These are phyloP conservation scores for Heterotilapia buettikoferi DNA, from an alignment of 2,113 vertebrate genomes.

Conservation along the genomic window DNA sequence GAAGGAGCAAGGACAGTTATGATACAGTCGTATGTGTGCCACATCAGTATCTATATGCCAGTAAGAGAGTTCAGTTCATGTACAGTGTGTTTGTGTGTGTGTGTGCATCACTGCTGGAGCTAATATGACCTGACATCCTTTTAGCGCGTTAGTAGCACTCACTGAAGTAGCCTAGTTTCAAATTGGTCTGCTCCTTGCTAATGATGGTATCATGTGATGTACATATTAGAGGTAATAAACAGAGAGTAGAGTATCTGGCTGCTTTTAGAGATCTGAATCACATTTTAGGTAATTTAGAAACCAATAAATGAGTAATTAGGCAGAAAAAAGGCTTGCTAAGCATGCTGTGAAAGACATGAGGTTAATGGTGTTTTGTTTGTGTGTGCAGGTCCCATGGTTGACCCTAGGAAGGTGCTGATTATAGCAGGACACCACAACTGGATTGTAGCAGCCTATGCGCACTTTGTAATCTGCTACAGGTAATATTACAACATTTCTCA, in stretches of 20 bases:
- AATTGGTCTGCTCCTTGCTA: not conserved
- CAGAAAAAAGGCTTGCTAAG: not conserved
- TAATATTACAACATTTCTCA: slow-evolving; percentile 39
- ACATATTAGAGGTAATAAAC: not conserved
- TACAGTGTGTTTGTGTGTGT: not conserved
- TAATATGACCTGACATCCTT: slow-evolving; percentile 42
- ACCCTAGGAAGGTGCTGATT: slow-evolving; percentile 93
- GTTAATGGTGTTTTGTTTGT: not conserved
- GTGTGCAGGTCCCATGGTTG: slow-evolving; percentile 81
- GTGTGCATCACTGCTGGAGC: slow-evolving; percentile 6
- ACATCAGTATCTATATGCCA: not conserved
- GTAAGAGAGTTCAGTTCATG: not conserved
- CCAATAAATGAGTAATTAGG: not conserved
- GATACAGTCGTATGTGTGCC: not conserved
- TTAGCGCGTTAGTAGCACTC: not conserved
- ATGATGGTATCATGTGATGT: not conserved
- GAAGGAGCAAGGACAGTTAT: not conserved
- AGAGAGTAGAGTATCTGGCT: not conserved
- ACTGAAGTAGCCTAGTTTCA: slow-evolving; percentile 9
- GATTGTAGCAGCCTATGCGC: slow-evolving; percentile 96
- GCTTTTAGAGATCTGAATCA: not conserved
- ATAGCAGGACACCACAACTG: slow-evolving; percentile 97
- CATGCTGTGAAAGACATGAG: not conserved
- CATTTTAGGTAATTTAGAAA: not conserved
- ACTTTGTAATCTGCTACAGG: slow-evolving; percentile 99